Evolutionary conservation across 1,140 invertebrate genomes (phyloP), one percentile per base, ranked within the genome.

Genomic region (Agrilus planipennis): DNA sequence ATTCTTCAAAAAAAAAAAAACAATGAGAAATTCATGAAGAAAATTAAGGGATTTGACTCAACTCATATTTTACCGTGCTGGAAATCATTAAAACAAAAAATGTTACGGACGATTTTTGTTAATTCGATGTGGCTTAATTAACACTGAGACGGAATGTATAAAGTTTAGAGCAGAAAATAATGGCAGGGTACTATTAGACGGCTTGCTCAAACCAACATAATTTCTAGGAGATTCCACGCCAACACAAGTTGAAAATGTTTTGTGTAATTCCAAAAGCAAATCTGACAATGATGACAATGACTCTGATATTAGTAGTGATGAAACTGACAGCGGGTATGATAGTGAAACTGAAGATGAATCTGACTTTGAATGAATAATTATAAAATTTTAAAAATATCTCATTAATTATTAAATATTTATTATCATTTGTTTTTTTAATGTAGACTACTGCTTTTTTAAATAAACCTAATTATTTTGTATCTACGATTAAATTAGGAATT

Each of bases 41-140:
- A 51, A 38, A 42, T 50, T 41, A 53, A 49, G 51, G 41, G 45
- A 21, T 55, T 53, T 17, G 46, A 53, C 37, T 53, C 46, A 6
- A 53, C 43, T 20, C 30, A 31, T 7, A 52, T 55, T 41, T 43
- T 45, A 43, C 49, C 50, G 32, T 53, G 53, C 45, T 57, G 47
- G 51, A 45, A 35, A 46, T 46, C 46, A 44, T 46, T 53, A 34
- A 46, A 38, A 36, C 50, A 56, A 40, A 53, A 54, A 46, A 44
- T 50, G 45, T 51, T 49, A 38, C 45, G 47, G 37, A 51, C 39
- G 7, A 47, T 51, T 40, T 53, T 40, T 39, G 41, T 53, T 31
- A 51, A 50, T 52, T 52, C 44, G 1, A 52, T 52, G 46, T 52
- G 47, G 47, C 41, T 52, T 32, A 49, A 56, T 52, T 44, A 12